Base-by-base conservation (phyloP, 2,797 vertebrate genomes). In the Rhinatrema bivittatum region DNA sequence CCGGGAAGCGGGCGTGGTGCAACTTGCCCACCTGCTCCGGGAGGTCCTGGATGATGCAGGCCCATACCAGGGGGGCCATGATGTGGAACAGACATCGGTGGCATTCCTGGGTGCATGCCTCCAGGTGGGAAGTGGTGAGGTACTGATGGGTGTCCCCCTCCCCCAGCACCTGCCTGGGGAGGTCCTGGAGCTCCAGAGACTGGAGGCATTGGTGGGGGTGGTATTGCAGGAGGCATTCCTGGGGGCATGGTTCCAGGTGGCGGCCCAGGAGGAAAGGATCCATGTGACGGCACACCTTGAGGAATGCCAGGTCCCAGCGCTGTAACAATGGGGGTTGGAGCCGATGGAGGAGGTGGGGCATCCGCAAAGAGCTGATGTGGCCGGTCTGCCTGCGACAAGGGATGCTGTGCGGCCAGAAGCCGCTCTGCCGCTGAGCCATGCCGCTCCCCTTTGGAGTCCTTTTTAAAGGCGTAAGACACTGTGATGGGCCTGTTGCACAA, bases 401-500 rank as follows among this genome's bases (percentile, higher is more conserved):
- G 94, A 60, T 97, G 98, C 61, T 98, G 94, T 0, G 94, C 95
- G 0, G 94, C 95, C 49, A 98, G 79, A 20, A 98, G 89, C 2
- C 94, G 76, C 68, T 98, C 94, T 0, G 94, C 95, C 0, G 94
- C 94, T 0, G 94, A 98, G 46, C 94, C 95, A 0, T 97, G 95
- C 10, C 92, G 75, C 36, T 96, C 95, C 2, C 95, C 93, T 53
- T 96, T 98, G 10, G 93, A 94, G 66, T 98, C 94, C 44, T 98
- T 98, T 74, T 98, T 98, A 68, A 98, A 98, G 25, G 94, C 94
- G 1, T 97, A 98, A 9, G 94, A 98, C 5, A 98, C 94, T 0
- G 95, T 97, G 70, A 98, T 98, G 39, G 94, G 94, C n/a, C 94
- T 60, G 72, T 98, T 98, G 56, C 94, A 98, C 14, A 98, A 87